Evolutionary conservation across 2,888 invertebrate genomes (phyloP).

Genomic region (Cataglyphis rosenhaueri): DNA sequence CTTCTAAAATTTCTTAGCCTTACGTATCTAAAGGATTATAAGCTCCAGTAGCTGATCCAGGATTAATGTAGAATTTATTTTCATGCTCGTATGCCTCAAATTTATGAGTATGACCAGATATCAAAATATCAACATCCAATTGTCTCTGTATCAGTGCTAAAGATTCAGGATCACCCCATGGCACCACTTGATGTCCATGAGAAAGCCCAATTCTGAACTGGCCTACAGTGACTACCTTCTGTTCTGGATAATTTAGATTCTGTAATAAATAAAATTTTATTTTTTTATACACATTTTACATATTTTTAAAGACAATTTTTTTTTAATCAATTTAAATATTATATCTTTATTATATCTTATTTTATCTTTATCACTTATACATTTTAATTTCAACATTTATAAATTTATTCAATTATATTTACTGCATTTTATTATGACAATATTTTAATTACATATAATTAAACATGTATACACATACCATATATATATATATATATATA

Average conservation of each 20-base stretch:
- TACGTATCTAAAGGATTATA: conserved; percentile 97
- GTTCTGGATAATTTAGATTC: conserved; percentile 97
- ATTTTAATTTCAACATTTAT: neutral
- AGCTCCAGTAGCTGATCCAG: conserved; percentile 99
- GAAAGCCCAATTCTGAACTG: conserved; percentile 99
- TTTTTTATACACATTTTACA: neutral
- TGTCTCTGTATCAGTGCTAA: conserved; percentile 97
- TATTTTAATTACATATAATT: neutral
- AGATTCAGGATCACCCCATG: conserved; percentile 98
- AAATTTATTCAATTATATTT: neutral
- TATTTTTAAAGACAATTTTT: neutral
- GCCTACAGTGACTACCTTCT: conserved; percentile 99
- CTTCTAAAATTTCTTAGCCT: conserved; percentile 77
- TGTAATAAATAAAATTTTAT: conserved; percentile 84
- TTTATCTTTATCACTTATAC: neutral
- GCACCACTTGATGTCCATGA: conserved; percentile 99
- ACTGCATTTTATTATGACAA: neutral
- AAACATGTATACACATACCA: too few relatives aligned
- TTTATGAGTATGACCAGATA: conserved; percentile 99
- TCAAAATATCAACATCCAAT: conserved; percentile 98
- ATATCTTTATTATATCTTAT: too few relatives aligned
- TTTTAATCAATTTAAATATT: neutral
- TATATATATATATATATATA: neutral
- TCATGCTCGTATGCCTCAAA: conserved; percentile 99
- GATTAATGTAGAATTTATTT: conserved; percentile 99